Conservation (phyloP, 2,113 vertebrate species). For the Gulo gulo region DNA sequence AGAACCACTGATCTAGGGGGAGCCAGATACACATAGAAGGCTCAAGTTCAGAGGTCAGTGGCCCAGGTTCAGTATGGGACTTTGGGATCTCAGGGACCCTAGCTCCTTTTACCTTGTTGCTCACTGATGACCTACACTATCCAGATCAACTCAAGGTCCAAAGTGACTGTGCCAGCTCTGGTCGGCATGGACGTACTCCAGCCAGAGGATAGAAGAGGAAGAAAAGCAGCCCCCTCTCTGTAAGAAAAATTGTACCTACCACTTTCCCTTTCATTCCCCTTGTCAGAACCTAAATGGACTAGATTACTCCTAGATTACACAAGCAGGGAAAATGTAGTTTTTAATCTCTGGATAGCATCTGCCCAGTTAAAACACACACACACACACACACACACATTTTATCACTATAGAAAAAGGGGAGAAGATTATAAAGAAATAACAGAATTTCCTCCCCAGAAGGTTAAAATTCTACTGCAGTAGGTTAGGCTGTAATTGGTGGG, state of each 20-base stretch:
- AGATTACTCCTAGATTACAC: not conserved
- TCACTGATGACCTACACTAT: not conserved
- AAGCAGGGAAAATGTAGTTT: not conserved
- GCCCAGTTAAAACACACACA: not conserved
- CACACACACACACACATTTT: not conserved
- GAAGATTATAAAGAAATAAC: constrained; percentile 2
- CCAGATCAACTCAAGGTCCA: not conserved
- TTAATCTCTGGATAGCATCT: not conserved
- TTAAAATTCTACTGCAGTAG: not conserved
- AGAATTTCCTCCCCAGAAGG: not conserved
- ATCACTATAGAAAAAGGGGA: not conserved
- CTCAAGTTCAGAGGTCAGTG: not conserved
- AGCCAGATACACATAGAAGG: not conserved
- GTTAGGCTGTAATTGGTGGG: not conserved
- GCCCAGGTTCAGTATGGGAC: not conserved
- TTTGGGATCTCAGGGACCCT: not conserved
- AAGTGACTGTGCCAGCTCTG: not conserved
- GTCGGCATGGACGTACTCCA: not conserved
- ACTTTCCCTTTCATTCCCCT: not conserved
- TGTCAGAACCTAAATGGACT: not conserved
- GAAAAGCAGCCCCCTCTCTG: not conserved
- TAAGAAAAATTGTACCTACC: not conserved
- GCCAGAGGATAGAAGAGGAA: not conserved
- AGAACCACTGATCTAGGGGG: not conserved
- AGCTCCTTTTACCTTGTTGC: not conserved